Conservation (phyloP, 2,888 invertebrate species). For the Alsophila aescularia region DNA sequence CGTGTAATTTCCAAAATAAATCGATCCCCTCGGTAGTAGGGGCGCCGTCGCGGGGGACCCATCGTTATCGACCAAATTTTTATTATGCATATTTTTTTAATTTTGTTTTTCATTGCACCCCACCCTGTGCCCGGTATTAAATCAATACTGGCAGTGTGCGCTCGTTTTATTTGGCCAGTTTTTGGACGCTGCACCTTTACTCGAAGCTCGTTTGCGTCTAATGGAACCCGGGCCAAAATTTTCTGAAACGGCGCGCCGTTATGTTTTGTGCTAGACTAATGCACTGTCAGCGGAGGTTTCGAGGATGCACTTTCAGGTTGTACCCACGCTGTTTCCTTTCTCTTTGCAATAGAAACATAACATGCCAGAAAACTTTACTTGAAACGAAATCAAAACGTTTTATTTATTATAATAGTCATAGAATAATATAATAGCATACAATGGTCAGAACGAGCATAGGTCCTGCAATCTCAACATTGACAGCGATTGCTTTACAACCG, state of each 20-base stretch:
- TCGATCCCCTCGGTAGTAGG: slow-evolving; percentile 61
- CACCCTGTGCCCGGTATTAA: slow-evolving; percentile 50
- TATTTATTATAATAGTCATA: too few species aligned
- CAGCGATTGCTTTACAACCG: too few species aligned
- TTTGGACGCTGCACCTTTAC: slow-evolving; percentile 32
- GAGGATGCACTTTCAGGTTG: slow-evolving; percentile 1
- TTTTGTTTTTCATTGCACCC: slow-evolving; percentile 75
- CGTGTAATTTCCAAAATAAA: slow-evolving; percentile 47
- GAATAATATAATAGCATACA: too few species aligned
- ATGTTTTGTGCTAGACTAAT: slow-evolving; percentile 41
- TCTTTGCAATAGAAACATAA: slow-evolving; percentile 5
- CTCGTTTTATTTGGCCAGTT: slow-evolving; percentile 38
- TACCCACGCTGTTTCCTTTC: slow-evolving; percentile 1
- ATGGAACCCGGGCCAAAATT: slow-evolving; percentile 35
- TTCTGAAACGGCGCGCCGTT: slow-evolving; percentile 32
- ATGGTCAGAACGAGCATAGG: too few species aligned
- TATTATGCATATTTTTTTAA: slow-evolving; percentile 78
- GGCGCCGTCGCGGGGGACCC: slow-evolving; percentile 55
- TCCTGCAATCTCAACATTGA: too few species aligned
- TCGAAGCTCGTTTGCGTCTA: slow-evolving; percentile 32
- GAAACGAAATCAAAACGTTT: too few species aligned
- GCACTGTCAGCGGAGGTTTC: slow-evolving; percentile 33
- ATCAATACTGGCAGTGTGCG: slow-evolving; percentile 46
- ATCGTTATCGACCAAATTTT: slow-evolving; percentile 78
- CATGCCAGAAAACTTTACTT: not conserved